Percentiles rank a stretch among this genome's conserved stretches.
Conservation (phyloP, 2,113 vertebrate genomes). For the Lophochroa leadbeateri region DNA sequence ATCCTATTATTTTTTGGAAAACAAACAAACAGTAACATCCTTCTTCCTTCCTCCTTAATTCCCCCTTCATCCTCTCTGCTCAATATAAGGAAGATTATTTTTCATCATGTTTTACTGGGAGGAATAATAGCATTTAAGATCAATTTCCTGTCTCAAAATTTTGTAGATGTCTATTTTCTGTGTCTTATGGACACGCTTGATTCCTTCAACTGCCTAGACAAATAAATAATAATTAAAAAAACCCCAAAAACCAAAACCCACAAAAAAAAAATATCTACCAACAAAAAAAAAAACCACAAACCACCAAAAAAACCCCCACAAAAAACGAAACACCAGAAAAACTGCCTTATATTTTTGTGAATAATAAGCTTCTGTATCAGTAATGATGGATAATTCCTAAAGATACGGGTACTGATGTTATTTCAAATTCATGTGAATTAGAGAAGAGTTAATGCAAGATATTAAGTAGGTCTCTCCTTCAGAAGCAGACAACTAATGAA, state of each 20-base stretch:
- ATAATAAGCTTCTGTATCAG: neutral
- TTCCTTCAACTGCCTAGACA: neutral
- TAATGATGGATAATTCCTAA: neutral
- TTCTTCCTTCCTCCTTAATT: neutral
- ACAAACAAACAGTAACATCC: neutral
- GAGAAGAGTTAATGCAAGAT: neutral
- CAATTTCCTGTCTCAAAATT: neutral
- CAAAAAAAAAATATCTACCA: neutral
- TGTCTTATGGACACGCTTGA: neutral
- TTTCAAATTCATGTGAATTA: neutral
- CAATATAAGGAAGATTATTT: neutral
- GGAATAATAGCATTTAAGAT: neutral
- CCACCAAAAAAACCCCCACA: too few species aligned
- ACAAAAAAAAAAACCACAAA: neutral
- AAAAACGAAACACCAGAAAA: neutral
- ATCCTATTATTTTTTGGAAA: neutral
- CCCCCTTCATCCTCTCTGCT: neutral
- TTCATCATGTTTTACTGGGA: neutral
- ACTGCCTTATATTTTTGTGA: neutral
- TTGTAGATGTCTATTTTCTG: neutral
- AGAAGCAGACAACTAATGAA: neutral
- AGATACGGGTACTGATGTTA: neutral
- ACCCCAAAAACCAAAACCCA: neutral
- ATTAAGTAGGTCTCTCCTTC: neutral
- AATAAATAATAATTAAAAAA: neutral